Conservation (phyloP, 2,113 vertebrate species). For the Siniperca chuatsi region DNA sequence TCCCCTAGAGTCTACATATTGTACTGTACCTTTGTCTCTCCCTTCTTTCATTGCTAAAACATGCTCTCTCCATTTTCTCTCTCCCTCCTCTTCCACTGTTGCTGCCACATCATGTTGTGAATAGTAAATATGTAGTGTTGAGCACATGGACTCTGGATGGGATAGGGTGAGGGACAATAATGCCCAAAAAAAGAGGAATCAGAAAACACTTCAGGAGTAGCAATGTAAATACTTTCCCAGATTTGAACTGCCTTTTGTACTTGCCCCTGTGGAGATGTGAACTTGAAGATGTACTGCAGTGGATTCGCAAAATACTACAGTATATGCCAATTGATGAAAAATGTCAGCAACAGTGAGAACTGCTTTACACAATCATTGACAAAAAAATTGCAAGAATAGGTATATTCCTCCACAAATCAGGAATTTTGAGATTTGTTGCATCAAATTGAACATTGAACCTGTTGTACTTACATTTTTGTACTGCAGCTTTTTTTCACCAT, state of each 20-base stretch:
- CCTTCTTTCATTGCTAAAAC: conserved; percentile 34
- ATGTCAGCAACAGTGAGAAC: not conserved
- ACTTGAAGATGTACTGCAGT: not conserved
- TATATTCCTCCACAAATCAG: not conserved
- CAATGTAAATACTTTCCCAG: not conserved
- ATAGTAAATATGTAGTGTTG: conserved; percentile 8
- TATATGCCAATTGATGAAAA: not conserved
- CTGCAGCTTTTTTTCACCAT: not conserved
- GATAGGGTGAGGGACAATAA: conserved; percentile 6
- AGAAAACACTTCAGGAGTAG: not conserved
- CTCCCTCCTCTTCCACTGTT: conserved; percentile 15
- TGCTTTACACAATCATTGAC: not conserved
- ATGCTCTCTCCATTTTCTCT: conserved; percentile 10
- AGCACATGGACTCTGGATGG: conserved; percentile 1
- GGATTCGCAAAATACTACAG: not conserved
- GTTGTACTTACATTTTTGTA: not conserved
- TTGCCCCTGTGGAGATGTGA: not conserved
- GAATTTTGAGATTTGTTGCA: not conserved
- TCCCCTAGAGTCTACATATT: conserved; percentile 31
- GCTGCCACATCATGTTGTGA: conserved; percentile 21
- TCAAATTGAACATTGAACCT: not conserved
- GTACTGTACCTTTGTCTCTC: conserved; percentile 31
- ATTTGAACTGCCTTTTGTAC: not conserved
- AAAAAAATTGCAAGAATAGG: not conserved
- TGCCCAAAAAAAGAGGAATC: not conserved